Evolutionary conservation across 2,888 invertebrate genomes (phyloP).

Genomic region (Hoplodrina blanda): DNA sequence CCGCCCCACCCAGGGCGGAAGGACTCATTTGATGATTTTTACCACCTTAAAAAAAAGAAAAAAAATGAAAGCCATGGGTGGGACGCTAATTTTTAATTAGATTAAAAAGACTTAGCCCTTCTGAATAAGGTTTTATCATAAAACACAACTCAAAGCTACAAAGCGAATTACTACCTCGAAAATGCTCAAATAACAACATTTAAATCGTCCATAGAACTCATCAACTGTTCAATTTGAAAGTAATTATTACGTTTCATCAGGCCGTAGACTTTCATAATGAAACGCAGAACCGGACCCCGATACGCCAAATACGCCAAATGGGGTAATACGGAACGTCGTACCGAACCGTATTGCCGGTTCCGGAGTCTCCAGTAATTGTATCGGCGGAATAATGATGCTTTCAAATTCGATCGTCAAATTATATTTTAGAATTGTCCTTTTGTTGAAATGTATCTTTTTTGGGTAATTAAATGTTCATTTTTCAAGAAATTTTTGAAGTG

Average conservation of each 20-base stretch:
- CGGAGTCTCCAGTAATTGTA: conserved; percentile 42
- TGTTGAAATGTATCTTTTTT: background rate
- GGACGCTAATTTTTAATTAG: no score
- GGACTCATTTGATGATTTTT: no score
- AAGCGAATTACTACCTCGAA: background rate
- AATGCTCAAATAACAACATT: conserved; percentile 49
- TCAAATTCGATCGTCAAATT: conserved; percentile 34
- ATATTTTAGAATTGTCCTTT: conserved; percentile 29
- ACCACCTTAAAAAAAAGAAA: no score
- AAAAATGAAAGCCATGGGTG: no score
- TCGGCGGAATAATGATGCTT: conserved; percentile 42
- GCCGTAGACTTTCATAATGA: conserved; percentile 46
- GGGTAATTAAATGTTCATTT: background rate
- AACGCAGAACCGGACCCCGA: conserved; percentile 38
- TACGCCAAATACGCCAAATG: conserved; percentile 43
- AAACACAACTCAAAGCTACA: background rate
- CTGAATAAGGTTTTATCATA: no score
- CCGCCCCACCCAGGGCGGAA: no score
- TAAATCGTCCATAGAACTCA: conserved; percentile 45
- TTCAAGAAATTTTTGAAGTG: background rate
- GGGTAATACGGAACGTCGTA: conserved; percentile 48
- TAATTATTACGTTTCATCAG: conserved; percentile 58
- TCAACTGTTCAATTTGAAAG: conserved; percentile 45
- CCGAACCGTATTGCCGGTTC: conserved; percentile 35
- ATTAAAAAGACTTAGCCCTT: no score